phyloP scores from a whole-genome alignment of 2,888 invertebrate species.

The Ophion costatus region DNA sequence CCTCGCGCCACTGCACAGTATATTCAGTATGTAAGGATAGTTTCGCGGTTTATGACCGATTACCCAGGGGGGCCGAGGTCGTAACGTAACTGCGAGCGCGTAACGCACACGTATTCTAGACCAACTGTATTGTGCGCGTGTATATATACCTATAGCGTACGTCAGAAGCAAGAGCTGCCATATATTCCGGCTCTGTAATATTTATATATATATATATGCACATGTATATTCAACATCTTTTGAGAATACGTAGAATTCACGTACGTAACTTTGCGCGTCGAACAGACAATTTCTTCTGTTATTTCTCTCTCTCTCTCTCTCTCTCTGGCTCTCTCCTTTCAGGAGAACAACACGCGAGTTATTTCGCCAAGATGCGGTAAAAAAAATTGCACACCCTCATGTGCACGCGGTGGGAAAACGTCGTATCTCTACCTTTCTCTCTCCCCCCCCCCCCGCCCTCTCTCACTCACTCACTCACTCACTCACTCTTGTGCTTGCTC shows the following conservation, averaged over 20 bases:
- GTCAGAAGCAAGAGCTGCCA: slow-evolving; percentile 16
- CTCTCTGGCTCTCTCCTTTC: slow-evolving; percentile 4
- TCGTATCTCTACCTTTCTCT: slow-evolving; percentile 41
- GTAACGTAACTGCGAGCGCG: slow-evolving; percentile 70
- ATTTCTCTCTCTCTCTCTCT: background rate
- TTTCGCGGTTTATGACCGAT: slow-evolving; percentile 79
- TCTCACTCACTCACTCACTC: too few relatives aligned
- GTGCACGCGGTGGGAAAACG: slow-evolving; percentile 34
- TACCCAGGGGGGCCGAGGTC: slow-evolving; percentile 71
- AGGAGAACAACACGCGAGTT: slow-evolving; percentile 48
- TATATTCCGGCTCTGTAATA: slow-evolving; percentile 32
- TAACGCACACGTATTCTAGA: slow-evolving; percentile 67
- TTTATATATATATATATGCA: slow-evolving; percentile 21
- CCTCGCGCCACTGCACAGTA: slow-evolving; percentile 21
- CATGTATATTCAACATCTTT: slow-evolving; percentile 28
- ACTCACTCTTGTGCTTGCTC: background rate
- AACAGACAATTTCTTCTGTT: slow-evolving; percentile 47
- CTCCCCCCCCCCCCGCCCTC: too few relatives aligned
- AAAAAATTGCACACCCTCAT: slow-evolving; percentile 47
- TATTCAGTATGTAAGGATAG: slow-evolving; percentile 70
- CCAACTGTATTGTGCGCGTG: slow-evolving; percentile 45
- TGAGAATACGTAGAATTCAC: slow-evolving; percentile 59
- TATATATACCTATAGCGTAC: slow-evolving; percentile 38
- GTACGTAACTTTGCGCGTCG: slow-evolving; percentile 55
- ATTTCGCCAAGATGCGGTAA: slow-evolving; percentile 41